Evolutionary conservation across 2,113 vertebrate species (phyloP).

Genomic region (Megaleporinus macrocephalus): DNA sequence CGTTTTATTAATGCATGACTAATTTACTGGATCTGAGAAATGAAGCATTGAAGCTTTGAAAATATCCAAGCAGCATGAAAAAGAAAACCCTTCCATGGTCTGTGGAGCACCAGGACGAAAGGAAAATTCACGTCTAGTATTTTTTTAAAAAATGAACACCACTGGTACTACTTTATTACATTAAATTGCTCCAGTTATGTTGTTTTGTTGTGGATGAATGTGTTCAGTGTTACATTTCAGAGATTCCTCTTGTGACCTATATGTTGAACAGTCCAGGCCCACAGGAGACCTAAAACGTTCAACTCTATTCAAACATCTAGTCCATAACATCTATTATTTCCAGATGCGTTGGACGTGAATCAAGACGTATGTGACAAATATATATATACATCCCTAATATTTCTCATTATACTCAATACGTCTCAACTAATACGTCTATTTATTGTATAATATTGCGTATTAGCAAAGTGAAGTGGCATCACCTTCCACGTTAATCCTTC

Average conservation of each 20-base stretch:
- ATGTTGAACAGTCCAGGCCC: neutral
- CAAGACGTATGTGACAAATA: neutral
- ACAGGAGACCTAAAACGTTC: no score
- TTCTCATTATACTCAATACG: slow-evolving; percentile 24
- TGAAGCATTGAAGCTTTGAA: slow-evolving; percentile 46
- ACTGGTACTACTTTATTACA: neutral
- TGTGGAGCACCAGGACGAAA: no score
- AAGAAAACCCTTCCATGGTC: neutral
- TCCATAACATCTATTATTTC: no score
- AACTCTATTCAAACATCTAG: no score
- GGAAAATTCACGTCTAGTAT: neutral
- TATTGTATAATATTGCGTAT: slow-evolving; percentile 18
- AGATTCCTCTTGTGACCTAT: neutral
- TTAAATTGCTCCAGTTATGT: neutral
- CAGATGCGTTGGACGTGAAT: neutral
- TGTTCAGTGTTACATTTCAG: neutral
- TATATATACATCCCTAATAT: slow-evolving; percentile 15
- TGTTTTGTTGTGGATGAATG: neutral
- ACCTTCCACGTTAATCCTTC: slow-evolving; percentile 5
- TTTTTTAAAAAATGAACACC: neutral
- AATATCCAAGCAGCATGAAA: slow-evolving; percentile 54
- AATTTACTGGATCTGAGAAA: slow-evolving; percentile 55
- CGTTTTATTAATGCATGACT: slow-evolving; percentile 64
- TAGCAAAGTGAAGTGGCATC: slow-evolving; percentile 22
- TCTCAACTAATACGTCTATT: neutral